Evolutionary conservation across 2,888 invertebrate species (phyloP), one percentile per base, ranked within the genome.

Genomic region (Camponotus fellah): DNA sequence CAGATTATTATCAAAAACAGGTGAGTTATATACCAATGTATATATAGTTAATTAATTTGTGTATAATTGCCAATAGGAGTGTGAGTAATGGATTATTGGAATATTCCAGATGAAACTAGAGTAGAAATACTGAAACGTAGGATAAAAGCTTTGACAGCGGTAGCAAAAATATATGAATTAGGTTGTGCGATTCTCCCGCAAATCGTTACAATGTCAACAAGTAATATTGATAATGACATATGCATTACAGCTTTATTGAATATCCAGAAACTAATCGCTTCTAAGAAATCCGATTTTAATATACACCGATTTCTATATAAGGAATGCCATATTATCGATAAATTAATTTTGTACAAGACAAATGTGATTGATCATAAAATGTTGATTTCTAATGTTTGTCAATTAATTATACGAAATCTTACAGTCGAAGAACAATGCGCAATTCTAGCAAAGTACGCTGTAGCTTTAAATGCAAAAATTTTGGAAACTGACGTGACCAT

Each of bases 351-450:
- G 21, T 91, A 95, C 85, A 17, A 84, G 32, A 71, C 90, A 72
- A 53, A 87, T 40, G 74, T 85, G 3, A 64, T 87, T 37, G 87
- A 93, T 84, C 85, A 91, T 17, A 93, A 93, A 76, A 89, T 95
- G 64, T 89, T 95, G 68, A 93, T 96, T 77, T 94, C 95, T 14
- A 92, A 90, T 12, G 94, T 96, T 32, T 93, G 95, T 46, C 95
- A 95, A 86, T 93, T 95, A 40, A 94, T 96, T 76, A 92, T 96
- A 34, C 95, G 95, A 81, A 94, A 94, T 64, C 91, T 96, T 83
- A 92, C 92, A 21, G 84, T 91, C 14, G 93, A 95, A 1, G 95
- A 95, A 76, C 96, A 96, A 90, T 95, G 94, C 85, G 88, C 92
- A 26, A 92, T 96, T 72, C 90, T 95, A 0, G 92, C 94, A n/a